These are phyloP conservation scores for Eulemur rubriventer DNA, from an alignment of 2,797 vertebrate species.

Conservation along the genomic window DNA sequence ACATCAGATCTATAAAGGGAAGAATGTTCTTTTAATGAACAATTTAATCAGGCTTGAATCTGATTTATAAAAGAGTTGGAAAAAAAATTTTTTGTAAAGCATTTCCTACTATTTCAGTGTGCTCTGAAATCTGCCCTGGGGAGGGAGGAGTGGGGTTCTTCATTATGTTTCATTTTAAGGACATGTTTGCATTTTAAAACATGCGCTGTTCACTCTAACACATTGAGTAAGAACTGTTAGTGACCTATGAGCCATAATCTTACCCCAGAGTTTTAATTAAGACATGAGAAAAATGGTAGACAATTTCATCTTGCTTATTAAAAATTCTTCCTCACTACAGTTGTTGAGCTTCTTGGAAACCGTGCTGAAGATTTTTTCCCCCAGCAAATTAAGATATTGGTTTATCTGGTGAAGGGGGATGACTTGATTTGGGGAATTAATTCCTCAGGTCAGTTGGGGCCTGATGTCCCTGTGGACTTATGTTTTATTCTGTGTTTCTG, in stretches of 20 bases:
- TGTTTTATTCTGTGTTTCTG: slow-evolving; percentile 26
- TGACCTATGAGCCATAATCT: slow-evolving; percentile 35
- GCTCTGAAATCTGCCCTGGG: slow-evolving; percentile 36
- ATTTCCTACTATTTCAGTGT: slow-evolving; percentile 41
- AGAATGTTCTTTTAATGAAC: slow-evolving; percentile 25
- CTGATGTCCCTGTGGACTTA: neutral
- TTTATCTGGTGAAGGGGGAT: slow-evolving; percentile 13
- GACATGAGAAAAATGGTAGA: neutral
- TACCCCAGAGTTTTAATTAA: slow-evolving; percentile 61
- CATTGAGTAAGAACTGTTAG: slow-evolving; percentile 42
- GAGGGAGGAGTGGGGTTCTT: neutral
- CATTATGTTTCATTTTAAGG: slow-evolving; percentile 43
- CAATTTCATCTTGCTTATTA: slow-evolving; percentile 32
- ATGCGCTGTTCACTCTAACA: neutral
- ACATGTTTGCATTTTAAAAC: slow-evolving; percentile 47
- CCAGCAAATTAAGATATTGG: neutral
- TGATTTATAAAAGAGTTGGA: slow-evolving; percentile 41
- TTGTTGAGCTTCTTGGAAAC: slow-evolving; percentile 19
- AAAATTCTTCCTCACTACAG: slow-evolving; percentile 2
- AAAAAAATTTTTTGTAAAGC: neutral
- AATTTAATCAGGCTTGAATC: slow-evolving; percentile 12
- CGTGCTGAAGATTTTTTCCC: neutral
- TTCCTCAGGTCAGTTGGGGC: neutral
- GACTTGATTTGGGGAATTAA: slow-evolving; percentile 10
- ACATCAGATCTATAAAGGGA: neutral